phyloP scores from a whole-genome alignment of 2,797 vertebrate species.

The Podarcis lilfordi region DNA sequence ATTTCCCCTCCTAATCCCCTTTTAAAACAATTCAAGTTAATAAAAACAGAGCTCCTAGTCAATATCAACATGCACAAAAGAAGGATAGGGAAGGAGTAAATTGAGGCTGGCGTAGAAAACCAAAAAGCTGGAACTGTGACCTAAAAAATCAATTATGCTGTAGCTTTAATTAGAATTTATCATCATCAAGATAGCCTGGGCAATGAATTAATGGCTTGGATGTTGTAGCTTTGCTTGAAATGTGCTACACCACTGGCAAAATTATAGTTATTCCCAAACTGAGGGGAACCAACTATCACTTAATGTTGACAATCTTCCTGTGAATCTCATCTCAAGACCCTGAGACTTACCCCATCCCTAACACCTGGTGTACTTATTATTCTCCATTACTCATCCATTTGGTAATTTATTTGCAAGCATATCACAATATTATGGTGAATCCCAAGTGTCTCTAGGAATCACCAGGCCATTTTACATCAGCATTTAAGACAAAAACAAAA shows the following conservation, averaged over 20 bases:
- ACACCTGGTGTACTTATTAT: rapidly evolving
- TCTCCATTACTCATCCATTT: not conserved
- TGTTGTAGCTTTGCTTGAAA: not conserved
- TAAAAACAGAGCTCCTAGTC: not conserved
- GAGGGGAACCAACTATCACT: not conserved
- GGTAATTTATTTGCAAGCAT: conserved; percentile 26
- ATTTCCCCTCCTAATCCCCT: not conserved
- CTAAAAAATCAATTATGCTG: not conserved
- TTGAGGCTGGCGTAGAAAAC: not conserved
- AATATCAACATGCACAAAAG: not conserved
- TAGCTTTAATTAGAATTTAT: not conserved
- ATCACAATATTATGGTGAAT: not conserved
- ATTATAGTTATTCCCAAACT: not conserved
- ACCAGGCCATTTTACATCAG: not conserved
- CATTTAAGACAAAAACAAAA: not conserved
- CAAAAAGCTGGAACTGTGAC: not conserved
- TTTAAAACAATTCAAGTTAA: not conserved
- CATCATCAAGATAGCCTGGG: not conserved
- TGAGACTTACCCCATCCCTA: not conserved
- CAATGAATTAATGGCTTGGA: not conserved
- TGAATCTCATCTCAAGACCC: conserved; percentile 23
- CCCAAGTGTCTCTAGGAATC: not conserved
- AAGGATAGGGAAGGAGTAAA: not conserved
- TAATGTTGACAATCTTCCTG: not conserved
- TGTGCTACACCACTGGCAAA: not conserved